A percentile compares a stretch with the other conserved stretches of the same genome.
phyloP scores from a whole-genome alignment of 2,113 vertebrate genomes.

The Oryzias melastigma region DNA sequence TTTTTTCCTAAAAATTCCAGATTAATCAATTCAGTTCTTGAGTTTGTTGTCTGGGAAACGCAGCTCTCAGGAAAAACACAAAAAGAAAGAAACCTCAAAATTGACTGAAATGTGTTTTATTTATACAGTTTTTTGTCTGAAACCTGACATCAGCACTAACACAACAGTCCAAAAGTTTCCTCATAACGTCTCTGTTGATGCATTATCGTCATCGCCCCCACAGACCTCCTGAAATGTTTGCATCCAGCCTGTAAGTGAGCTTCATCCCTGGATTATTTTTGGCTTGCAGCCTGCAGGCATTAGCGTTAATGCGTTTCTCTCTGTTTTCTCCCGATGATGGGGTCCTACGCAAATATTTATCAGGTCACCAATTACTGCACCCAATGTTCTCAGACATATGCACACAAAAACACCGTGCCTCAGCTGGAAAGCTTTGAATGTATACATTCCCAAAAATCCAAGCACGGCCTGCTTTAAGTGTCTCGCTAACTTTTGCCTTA shows the following conservation, averaged over 20 bases:
- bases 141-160: neutral
- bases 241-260: conserved; percentile 36
- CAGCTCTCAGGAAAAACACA: neutral
- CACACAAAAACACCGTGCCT: conserved; percentile 12
- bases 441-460: conserved; percentile 42
- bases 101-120: no score
- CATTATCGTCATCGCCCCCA: conserved; percentile 4
- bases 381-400: conserved; percentile 29
- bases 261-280: conserved; percentile 47
- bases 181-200: conserved; percentile 23
- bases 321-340: conserved; percentile 47
- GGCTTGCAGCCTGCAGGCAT: conserved; percentile 46
- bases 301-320: conserved; percentile 44
- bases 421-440: conserved; percentile 3
- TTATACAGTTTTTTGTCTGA: no score
- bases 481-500: conserved; percentile 25
- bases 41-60: conserved; percentile 1
- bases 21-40: conserved; percentile 41
- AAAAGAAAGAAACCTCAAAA: no score
- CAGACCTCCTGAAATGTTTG: conserved; percentile 32
- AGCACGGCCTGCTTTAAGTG: conserved; percentile 43
- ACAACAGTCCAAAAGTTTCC: neutral
- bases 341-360: conserved; percentile 69
- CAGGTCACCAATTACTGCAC: conserved; percentile 55
- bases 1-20: conserved; percentile 44